phyloP scores from a whole-genome alignment of 2,888 invertebrate genomes.

The Crematogaster levior region DNA sequence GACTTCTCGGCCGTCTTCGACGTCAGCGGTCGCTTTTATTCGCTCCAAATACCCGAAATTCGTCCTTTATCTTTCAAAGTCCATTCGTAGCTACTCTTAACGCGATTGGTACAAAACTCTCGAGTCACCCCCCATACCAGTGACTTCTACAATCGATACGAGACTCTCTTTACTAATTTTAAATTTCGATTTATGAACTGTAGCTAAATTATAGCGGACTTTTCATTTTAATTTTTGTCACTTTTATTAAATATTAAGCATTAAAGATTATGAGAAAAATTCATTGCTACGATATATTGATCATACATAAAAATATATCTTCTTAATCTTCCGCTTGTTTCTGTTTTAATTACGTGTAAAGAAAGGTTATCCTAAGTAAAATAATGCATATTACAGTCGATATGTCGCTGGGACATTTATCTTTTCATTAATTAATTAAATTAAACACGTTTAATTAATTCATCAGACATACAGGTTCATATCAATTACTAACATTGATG shows the following conservation, averaged over 20 bases:
- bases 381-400: neutral
- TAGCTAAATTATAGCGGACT: neutral
- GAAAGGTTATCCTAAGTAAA: neutral
- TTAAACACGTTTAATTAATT: conserved; percentile 35
- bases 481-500: conserved; percentile 16
- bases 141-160: neutral
- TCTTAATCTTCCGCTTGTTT: neutral
- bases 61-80: neutral
- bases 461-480: neutral
- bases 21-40: conserved; percentile 14
- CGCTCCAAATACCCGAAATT: conserved; percentile 21
- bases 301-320: neutral
- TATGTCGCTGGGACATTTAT: neutral
- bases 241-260: neutral
- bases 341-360: neutral
- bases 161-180: neutral
- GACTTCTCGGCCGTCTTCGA: conserved; percentile 15
- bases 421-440: conserved; percentile 35
- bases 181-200: neutral
- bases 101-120: neutral
- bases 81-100: neutral
- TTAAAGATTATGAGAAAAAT: conserved; percentile 2
- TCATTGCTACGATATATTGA: neutral
- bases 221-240: neutral
- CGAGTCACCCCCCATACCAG: neutral